Conservation (phyloP, 2,113 vertebrate species). For the Dasypus novemcinctus region DNA sequence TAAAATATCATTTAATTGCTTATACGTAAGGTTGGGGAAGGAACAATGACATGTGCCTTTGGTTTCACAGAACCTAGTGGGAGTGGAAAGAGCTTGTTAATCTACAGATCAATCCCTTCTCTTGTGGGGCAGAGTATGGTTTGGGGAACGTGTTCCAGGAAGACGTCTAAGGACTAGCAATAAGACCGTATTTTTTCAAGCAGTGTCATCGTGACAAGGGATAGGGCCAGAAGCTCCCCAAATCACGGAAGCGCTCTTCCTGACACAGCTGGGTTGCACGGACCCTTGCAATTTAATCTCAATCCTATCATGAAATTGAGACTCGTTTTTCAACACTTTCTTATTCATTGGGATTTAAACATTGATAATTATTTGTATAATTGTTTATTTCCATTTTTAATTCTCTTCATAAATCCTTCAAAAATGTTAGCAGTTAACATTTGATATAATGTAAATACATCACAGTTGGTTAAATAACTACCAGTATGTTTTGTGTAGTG, state of each 20-base stretch:
- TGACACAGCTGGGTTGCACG: too few relatives aligned
- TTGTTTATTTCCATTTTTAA: not conserved
- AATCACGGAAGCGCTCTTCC: not conserved
- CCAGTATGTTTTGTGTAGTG: not conserved
- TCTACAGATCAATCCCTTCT: not conserved
- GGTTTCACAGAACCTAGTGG: not conserved
- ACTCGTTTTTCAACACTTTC: not conserved
- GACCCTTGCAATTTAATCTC: not conserved
- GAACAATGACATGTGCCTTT: not conserved
- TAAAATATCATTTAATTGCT: not conserved
- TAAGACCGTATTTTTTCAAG: not conserved
- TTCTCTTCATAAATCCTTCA: not conserved
- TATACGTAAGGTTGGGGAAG: not conserved
- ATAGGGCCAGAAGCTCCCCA: not conserved
- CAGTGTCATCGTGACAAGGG: not conserved
- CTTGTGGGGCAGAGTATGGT: not conserved
- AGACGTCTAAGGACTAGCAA: not conserved
- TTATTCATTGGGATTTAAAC: not conserved
- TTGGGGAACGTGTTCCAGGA: not conserved
- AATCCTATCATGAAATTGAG: not conserved
- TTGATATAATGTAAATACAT: not conserved
- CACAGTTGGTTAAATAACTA: not conserved
- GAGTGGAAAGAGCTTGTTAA: not conserved
- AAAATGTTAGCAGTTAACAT: not conserved
- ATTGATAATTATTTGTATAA: not conserved